A percentile compares a stretch with the other conserved stretches of the same genome.
phyloP scores from a whole-genome alignment of 2,888 invertebrate genomes.

The Cremastobaeus sp. region DNA sequence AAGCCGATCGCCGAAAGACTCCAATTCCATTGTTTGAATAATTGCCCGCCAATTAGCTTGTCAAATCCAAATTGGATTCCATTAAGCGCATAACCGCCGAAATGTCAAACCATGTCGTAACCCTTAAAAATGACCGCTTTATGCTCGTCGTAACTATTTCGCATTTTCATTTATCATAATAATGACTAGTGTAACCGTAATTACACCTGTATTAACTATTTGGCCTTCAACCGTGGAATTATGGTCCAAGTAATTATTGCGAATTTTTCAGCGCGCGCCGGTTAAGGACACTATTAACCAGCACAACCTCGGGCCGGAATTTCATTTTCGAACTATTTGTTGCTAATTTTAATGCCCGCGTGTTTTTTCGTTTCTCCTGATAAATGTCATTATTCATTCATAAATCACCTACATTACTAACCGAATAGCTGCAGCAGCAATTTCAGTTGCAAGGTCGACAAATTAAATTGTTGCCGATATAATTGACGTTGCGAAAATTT shows the following conservation, averaged over 20 bases:
- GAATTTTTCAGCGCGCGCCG: constrained; percentile 22
- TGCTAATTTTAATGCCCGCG: constrained; percentile 8
- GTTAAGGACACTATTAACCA: constrained; percentile 41
- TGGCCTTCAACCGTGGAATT: constrained; percentile 42
- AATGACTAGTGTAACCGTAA: constrained; percentile 36
- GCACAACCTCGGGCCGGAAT: constrained; percentile 13
- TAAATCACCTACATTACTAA: no score
- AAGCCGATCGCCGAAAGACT: no score
- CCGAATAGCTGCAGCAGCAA: no score
- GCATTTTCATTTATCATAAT: constrained; percentile 38
- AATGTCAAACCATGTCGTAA: constrained; percentile 24
- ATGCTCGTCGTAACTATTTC: constrained; percentile 33
- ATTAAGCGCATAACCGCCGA: constrained; percentile 24
- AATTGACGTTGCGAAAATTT: no score
- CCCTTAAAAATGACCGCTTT: constrained; percentile 22
- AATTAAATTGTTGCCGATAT: no score
- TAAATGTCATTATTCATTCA: no score
- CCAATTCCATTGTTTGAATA: constrained; percentile 29
- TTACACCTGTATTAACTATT: constrained; percentile 48
- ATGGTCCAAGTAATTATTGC: constrained; percentile 34
- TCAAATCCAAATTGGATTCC: constrained; percentile 36
- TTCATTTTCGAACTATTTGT: constrained; percentile 24
- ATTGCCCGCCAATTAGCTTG: constrained; percentile 23
- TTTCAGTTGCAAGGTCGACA: no score
- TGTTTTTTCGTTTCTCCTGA: no score